A percentile compares a stretch with the other conserved stretches of the same genome.
Conservation (phyloP, 1,140 invertebrate species). For the Danaus melanippus region DNA sequence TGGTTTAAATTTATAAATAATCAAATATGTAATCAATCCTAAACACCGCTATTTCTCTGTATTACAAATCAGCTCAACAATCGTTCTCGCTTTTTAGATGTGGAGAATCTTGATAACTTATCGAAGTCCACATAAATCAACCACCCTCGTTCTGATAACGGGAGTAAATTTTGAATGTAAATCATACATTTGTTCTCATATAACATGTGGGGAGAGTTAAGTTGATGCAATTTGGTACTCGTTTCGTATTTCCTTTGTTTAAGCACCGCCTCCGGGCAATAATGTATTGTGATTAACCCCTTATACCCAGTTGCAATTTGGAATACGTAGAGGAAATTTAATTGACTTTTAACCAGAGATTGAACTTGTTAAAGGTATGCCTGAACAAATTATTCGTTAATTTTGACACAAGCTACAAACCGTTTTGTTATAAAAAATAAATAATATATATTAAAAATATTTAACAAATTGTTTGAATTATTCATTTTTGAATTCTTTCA, state of each 20-base stretch:
- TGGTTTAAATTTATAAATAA: no score
- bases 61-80: no score
- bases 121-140: slow-evolving; percentile 58
- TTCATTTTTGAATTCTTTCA: no score
- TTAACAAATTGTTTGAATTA: no score
- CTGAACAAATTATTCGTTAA: not conserved
- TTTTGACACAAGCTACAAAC: not conserved
- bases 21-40: no score
- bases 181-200: slow-evolving; percentile 62
- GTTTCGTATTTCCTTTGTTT: slow-evolving; percentile 11
- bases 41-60: no score
- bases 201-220: slow-evolving; percentile 28
- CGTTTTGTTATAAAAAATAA: no score
- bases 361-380: not conserved
- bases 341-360: no score
- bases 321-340: no score
- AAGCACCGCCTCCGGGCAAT: not conserved
- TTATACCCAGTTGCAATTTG: no score
- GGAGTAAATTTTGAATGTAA: slow-evolving; percentile 49
- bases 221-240: slow-evolving; percentile 12
- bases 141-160: slow-evolving; percentile 56
- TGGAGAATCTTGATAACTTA: slow-evolving; percentile 36
- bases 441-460: no score
- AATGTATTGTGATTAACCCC: no score
- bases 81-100: slow-evolving; percentile 32